Conservation (phyloP, 2,113 vertebrate genomes). For the Chascanopsetta lugubris region DNA sequence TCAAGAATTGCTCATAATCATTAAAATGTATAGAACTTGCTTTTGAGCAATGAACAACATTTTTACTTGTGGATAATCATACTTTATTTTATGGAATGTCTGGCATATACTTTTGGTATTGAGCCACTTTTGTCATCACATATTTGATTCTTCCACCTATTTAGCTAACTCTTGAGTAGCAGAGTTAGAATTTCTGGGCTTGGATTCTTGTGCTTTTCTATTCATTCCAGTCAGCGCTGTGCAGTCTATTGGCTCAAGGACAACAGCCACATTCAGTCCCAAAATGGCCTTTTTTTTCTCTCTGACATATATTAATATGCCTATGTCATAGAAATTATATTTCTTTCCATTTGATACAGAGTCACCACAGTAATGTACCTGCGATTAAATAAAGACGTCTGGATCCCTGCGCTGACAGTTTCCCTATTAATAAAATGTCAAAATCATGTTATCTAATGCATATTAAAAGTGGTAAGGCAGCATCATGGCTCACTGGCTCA, state of each 20-base stretch:
- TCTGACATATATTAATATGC: slow-evolving; percentile 53
- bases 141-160: no score
- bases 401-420: slow-evolving; percentile 59
- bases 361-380: slow-evolving; percentile 60
- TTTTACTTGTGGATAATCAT: no score
- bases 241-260: slow-evolving; percentile 39
- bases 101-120: no score
- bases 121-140: no score
- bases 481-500: slow-evolving; percentile 56
- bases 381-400: slow-evolving; percentile 72
- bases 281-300: slow-evolving; percentile 17
- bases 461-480: slow-evolving; percentile 62
- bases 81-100: no score
- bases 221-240: slow-evolving; percentile 28
- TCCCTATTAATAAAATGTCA: slow-evolving; percentile 79
- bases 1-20: no score
- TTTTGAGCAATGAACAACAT: no score
- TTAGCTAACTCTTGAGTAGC: neutral
- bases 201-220: slow-evolving; percentile 1
- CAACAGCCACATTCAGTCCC: neutral
- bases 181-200: neutral
- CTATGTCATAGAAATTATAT: slow-evolving; percentile 48
- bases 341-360: slow-evolving; percentile 60
- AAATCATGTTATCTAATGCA: slow-evolving; percentile 73
- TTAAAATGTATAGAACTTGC: no score